Evolutionary conservation across 2,113 vertebrate genomes (phyloP).

Genomic region (Muscicapa adusta): DNA sequence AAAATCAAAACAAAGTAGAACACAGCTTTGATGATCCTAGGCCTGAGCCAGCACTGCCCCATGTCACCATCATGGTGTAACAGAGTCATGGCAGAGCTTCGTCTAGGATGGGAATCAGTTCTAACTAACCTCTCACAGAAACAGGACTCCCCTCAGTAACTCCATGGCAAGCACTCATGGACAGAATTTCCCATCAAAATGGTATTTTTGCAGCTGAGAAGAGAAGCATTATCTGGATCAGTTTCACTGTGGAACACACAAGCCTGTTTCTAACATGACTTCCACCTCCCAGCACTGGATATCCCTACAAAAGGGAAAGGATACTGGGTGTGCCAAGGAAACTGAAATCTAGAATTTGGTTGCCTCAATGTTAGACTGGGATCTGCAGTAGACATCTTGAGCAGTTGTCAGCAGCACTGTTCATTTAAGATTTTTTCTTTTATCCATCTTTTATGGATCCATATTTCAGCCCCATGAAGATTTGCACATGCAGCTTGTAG

Average conservation of each 20-base stretch:
- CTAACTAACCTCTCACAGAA: not conserved
- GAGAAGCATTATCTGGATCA: not conserved
- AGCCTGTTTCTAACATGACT: not conserved
- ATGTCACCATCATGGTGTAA: not conserved
- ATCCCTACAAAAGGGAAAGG: not conserved
- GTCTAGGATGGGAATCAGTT: not conserved
- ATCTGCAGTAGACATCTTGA: not conserved
- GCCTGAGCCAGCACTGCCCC: not conserved
- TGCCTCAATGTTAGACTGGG: not conserved
- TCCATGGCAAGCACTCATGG: not conserved
- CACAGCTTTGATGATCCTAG: not conserved
- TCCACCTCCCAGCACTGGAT: not conserved
- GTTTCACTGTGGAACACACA: not conserved
- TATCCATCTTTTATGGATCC: not conserved
- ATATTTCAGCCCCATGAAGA: not conserved
- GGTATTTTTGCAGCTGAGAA: not conserved
- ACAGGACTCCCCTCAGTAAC: not conserved
- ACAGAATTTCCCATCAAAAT: not conserved
- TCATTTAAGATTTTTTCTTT: not conserved
- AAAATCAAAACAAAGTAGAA: not conserved
- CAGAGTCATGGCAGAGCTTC: not conserved
- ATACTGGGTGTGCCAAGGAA: not conserved
- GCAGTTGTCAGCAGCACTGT: not conserved
- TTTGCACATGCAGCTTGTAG: not conserved
- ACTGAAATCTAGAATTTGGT: not conserved